Evolutionary conservation across 53 echinoderm and acorn worm genomes (phyloP).

Genomic region (Astropecten irregularis): DNA sequence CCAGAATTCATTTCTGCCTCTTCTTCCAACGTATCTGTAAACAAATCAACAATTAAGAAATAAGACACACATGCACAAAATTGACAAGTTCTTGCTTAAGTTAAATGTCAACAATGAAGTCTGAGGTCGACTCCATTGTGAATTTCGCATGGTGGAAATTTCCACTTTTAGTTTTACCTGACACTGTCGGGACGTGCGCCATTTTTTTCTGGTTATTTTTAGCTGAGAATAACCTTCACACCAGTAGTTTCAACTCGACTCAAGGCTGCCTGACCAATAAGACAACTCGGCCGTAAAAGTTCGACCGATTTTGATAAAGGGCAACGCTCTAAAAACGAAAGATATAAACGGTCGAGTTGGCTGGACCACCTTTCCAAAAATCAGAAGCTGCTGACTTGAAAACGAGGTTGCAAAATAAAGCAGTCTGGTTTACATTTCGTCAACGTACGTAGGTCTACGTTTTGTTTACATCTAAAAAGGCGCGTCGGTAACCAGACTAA

Average conservation of each 20-base stretch:
- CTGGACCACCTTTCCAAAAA: too few species aligned
- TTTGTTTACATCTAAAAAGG: not conserved
- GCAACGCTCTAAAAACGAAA: too few species aligned
- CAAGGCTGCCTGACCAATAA: too few species aligned
- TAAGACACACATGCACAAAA: too few species aligned
- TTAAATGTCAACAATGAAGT: not conserved
- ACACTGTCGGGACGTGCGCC: conserved; percentile 54
- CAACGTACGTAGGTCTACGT: not conserved
- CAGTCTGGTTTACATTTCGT: conserved; percentile 22
- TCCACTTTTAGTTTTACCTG: conserved; percentile 55
- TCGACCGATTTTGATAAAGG: too few species aligned
- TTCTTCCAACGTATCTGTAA: conserved; percentile 39
- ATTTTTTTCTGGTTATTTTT: conserved; percentile 37
- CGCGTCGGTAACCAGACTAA: too few species aligned
- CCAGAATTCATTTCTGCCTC: conserved; percentile 31
- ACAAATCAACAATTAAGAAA: too few species aligned
- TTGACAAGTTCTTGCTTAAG: not conserved
- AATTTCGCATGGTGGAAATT: conserved; percentile 46
- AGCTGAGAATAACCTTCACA: not conserved
- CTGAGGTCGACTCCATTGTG: too few species aligned
- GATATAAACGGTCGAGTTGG: too few species aligned
- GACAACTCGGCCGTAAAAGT: too few species aligned
- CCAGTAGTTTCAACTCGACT: not conserved
- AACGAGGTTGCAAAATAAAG: conserved; percentile 7
- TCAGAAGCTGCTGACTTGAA: too few species aligned